Evolutionary conservation across 2,113 vertebrate genomes (phyloP).

Genomic region (Poeciliopsis retropinna): DNA sequence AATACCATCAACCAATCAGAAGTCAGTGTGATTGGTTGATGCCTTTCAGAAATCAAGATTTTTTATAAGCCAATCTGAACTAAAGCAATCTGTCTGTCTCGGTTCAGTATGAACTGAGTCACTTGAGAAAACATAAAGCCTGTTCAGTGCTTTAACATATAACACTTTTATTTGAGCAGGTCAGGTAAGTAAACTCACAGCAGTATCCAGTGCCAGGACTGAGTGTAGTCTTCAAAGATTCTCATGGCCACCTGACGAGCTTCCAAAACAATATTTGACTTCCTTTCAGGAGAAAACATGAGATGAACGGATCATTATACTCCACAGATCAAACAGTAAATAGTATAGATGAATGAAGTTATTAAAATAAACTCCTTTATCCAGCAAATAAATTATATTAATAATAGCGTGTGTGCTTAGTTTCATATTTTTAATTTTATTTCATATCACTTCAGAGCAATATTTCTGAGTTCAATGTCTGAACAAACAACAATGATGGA

Average conservation of each 20-base stretch:
- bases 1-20: neutral
- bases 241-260: conserved; percentile 90
- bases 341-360: neutral
- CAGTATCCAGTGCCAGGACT: conserved; percentile 96
- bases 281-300: conserved; percentile 69
- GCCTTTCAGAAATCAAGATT: neutral
- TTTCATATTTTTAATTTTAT: neutral
- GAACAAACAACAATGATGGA: no score
- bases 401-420: neutral
- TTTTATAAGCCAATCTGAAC: neutral
- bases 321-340: neutral
- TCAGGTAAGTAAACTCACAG: conserved; percentile 79
- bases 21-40: neutral
- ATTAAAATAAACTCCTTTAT: neutral
- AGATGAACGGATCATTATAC: neutral
- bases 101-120: neutral
- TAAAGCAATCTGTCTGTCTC: neutral
- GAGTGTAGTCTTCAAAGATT: conserved; percentile 95
- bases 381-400: neutral
- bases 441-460: neutral
- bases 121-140: neutral
- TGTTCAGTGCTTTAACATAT: no score
- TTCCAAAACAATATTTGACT: conserved; percentile 88
- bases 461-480: neutral
- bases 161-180: neutral